A percentile compares a stretch with the other conserved stretches of the same genome.
Evolutionary conservation across 2,797 vertebrate genomes (phyloP).

Genomic region (Mormyrus hasselquistii): DNA sequence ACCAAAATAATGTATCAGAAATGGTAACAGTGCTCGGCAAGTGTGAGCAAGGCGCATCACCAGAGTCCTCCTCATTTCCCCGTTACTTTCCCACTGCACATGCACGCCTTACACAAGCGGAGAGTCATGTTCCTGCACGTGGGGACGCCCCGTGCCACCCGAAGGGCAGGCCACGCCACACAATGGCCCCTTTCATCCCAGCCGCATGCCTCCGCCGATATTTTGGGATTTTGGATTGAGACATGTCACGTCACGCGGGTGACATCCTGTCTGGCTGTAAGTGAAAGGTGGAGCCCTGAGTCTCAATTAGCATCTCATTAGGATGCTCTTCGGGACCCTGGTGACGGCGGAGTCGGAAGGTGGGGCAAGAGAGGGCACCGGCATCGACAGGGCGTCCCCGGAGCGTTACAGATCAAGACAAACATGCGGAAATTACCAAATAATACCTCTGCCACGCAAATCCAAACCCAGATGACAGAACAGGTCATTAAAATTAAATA

Average conservation of each 20-base stretch:
- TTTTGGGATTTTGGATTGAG: conserved; percentile 57
- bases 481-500: not conserved
- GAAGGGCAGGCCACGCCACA: conserved; percentile 36
- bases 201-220: conserved; percentile 54
- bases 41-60: not conserved
- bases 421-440: not conserved
- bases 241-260: conserved; percentile 59
- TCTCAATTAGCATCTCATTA: conserved; percentile 52
- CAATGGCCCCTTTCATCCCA: conserved; percentile 56
- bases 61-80: not conserved
- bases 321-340: conserved; percentile 32
- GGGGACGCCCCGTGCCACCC: not conserved
- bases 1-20: not conserved
- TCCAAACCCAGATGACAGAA: not conserved
- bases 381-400: not conserved
- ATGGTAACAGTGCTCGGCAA: not conserved
- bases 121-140: conserved; percentile 10
- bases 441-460: not conserved
- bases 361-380: not conserved
- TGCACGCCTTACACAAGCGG: not conserved
- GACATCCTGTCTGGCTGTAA: conserved; percentile 52
- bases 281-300: conserved; percentile 24
- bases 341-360: not conserved
- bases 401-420: not conserved
- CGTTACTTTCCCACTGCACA: not conserved